Evolutionary conservation across 2,888 invertebrate species (phyloP), one percentile per base, ranked within the genome.

Genomic region (Acrocyrtus sp.): DNA sequence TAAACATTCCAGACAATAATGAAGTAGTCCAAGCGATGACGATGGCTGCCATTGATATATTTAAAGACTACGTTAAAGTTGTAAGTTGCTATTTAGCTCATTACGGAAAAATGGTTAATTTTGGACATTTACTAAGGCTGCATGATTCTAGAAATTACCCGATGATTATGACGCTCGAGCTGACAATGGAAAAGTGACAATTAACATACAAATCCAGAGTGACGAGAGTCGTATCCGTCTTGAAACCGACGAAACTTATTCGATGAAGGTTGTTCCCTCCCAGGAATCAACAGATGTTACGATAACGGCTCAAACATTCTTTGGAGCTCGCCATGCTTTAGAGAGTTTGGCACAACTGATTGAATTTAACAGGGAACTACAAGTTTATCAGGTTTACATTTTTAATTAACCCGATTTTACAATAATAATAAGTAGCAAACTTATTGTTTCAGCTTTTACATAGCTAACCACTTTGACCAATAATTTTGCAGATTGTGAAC

Each of bases 401-500:
- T 26, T n/a, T n/a, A n/a, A n/a, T n/a, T n/a, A n/a, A n/a, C n/a
- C n/a, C n/a, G n/a, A n/a, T n/a, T n/a, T n/a, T n/a, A n/a, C n/a
- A n/a, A n/a, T n/a, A n/a, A n/a, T n/a, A n/a, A n/a, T n/a, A n/a
- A n/a, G n/a, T n/a, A n/a, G n/a, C 8, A 39, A 12, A 12, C 10
- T 8, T 12, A 12, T 39, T 39, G 12, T 39, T 39, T 39, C 10
- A 39, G 41, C 12, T 39, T 8, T 39, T 39, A 39, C 41, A 12
- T 39, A 39, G 12, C 8, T 12, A 12, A 8, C 12, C 8, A 39
- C n/a, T n/a, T n/a, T n/a, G n/a, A n/a, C n/a, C n/a, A n/a, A n/a
- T n/a, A n/a, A n/a, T n/a, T n/a, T 27, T 81, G 82, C 27, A 87
- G 0, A 86, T 92, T 48, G 86, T 91, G 0, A 85, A 88, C 2